These are phyloP conservation scores for Silvanus unidentatus DNA, from an alignment of 2,888 invertebrate species.

Conservation along the genomic window DNA sequence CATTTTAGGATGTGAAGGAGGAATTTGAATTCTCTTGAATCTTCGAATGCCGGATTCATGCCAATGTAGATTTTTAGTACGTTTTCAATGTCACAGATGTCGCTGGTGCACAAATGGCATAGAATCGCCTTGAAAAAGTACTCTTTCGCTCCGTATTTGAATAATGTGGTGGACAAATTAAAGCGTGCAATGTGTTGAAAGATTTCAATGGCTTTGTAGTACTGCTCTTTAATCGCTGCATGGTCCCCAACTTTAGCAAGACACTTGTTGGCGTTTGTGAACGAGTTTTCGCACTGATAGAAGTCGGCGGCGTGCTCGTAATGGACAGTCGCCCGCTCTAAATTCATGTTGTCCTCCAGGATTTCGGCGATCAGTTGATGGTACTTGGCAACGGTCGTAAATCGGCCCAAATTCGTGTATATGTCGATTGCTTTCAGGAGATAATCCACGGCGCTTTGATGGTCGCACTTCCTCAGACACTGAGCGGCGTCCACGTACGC, in stretches of 20 bases:
- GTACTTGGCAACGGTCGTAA: constrained; percentile 94
- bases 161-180: constrained; percentile 83
- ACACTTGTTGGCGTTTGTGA: constrained; percentile 93
- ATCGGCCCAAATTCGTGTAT: constrained; percentile 95
- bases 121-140: constrained; percentile 94
- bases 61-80: constrained; percentile 85
- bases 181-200: constrained; percentile 90
- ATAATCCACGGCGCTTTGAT: constrained; percentile 80
- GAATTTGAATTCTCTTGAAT: constrained; percentile 88
- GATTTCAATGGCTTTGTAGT: constrained; percentile 92
- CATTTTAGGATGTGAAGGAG: constrained; percentile 74
- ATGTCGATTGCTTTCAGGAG: constrained; percentile 89
- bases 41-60: constrained; percentile 87
- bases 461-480: constrained; percentile 81
- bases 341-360: constrained; percentile 84
- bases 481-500: constrained; percentile 92
- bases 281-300: constrained; percentile 89
- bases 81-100: constrained; percentile 81
- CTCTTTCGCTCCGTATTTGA: constrained; percentile 81
- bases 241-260: constrained; percentile 93
- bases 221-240: constrained; percentile 89
- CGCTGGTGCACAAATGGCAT: constrained; percentile 75
- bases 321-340: constrained; percentile 82
- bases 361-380: constrained; percentile 94
- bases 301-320: constrained; percentile 84